Evolutionary conservation across 2,888 invertebrate species (phyloP), one percentile per base, ranked within the genome.

Genomic region (Tetanocera ferruginea): DNA sequence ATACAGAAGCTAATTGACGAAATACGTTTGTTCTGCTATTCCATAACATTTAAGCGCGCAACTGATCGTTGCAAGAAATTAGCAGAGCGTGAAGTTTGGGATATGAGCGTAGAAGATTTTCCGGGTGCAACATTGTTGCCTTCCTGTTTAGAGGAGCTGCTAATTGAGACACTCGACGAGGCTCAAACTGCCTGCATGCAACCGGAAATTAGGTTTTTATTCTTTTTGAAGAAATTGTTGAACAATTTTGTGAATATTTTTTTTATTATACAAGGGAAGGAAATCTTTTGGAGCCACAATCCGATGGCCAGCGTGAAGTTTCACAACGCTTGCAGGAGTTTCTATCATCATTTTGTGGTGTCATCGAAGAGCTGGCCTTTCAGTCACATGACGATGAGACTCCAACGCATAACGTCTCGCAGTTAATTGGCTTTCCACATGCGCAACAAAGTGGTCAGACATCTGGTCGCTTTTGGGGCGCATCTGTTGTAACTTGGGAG

Each of bases 1-100:
- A 93, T 98, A 72, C 95, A 95, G 85, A 93, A 93, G 81, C 92
- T 98, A 62, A 94, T 97, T 82, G 94, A 97, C 88, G 96, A 98
- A 87, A 93, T 98, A 85, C 93, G 97, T 81, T 91, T 96, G 76
- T 95, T 96, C 88, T 97, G 97, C 83, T 94, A 98, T 92, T 92
- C 93, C 9, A 94, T 95, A 79, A 92, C 97, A 81, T 94, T 98
- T 77, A 95, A 95, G 85, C 95, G 97, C 85, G 94, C 97, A 0
- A 94, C 94, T 23, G 94, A 95, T 81, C 95, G 94, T 82, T 93
- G 96, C 49, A 93, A 93, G 84, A 92, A 92, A 43, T 90, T 97
- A 28, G 91, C 92, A 28, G 93, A 93, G 49, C 92, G 92, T 82
- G 98, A 98, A 91, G 94, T 93, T 0, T 98, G 98, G 98, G 93